A percentile compares a stretch with the other conserved stretches of the same genome.
These are phyloP conservation scores for Meleagris gallopavo DNA, from an alignment of 2,113 vertebrate species.

Conservation along the genomic window DNA sequence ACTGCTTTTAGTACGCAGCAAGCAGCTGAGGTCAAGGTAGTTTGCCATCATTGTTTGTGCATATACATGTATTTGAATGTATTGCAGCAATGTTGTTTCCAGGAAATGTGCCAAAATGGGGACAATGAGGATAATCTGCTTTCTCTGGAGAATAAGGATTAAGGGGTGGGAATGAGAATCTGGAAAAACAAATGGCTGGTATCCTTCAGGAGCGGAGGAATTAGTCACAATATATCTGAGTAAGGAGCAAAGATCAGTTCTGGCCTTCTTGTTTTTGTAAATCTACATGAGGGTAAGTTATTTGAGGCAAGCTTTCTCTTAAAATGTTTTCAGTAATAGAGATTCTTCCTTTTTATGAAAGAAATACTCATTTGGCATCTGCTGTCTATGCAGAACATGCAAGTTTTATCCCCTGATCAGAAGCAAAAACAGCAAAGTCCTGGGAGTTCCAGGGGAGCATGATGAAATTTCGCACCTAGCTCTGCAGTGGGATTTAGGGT, in stretches of 20 bases:
- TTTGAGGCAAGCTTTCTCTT: neutral
- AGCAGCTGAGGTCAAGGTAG: neutral
- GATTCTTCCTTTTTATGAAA: neutral
- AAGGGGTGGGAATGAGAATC: neutral
- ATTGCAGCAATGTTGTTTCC: neutral
- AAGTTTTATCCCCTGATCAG: neutral
- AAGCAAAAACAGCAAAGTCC: neutral
- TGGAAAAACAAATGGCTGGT: neutral
- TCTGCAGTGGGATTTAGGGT: slow-evolving; percentile 13
- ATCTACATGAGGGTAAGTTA: neutral
- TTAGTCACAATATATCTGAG: accelerated
- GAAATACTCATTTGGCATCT: neutral
- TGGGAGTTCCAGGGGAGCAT: neutral
- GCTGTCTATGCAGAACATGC: neutral
- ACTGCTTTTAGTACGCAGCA: neutral
- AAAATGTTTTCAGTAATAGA: neutral
- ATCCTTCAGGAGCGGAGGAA: neutral
- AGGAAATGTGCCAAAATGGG: neutral
- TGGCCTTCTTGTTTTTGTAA: neutral
- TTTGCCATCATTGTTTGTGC: accelerated
- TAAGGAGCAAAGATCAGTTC: neutral
- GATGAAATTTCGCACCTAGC: neutral
- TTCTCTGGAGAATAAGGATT: neutral
- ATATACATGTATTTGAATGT: accelerated
- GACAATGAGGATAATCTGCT: neutral